Conservation (phyloP, 2,888 invertebrate species). For the Acanthosepion lycidas region DNA sequence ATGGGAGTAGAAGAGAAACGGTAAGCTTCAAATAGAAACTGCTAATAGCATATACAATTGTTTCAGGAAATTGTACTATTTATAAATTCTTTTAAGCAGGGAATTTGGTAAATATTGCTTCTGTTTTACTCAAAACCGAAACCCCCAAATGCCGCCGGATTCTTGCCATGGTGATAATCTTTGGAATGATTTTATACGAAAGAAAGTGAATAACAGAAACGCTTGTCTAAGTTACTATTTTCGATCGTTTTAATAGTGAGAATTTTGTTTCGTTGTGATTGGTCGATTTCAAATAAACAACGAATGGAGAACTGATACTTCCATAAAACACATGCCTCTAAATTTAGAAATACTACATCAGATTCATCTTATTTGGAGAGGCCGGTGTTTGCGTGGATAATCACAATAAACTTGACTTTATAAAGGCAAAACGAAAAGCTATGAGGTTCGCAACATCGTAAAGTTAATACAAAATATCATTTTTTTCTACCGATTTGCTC, state of each 20-base stretch:
- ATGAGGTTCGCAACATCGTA: neutral
- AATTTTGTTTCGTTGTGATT: neutral
- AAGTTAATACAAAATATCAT: neutral
- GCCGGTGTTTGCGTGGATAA: neutral
- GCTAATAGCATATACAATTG: too few relatives aligned
- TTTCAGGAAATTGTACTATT: too few relatives aligned
- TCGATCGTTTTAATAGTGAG: neutral
- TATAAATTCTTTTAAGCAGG: too few relatives aligned
- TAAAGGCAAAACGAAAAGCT: constrained; percentile 20
- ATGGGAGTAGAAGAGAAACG: too few relatives aligned
- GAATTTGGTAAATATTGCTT: too few relatives aligned
- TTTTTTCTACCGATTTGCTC: neutral
- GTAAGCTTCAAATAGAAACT: too few relatives aligned
- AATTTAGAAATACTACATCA: constrained; percentile 33
- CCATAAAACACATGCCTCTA: constrained; percentile 9
- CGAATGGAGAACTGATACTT: neutral
- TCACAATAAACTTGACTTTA: neutral
- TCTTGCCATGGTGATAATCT: neutral
- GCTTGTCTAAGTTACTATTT: neutral
- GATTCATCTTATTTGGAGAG: neutral
- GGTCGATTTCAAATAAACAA: neutral
- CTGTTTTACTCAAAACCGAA: too few relatives aligned
- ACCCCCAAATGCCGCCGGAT: neutral
- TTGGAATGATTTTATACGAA: neutral
- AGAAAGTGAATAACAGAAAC: neutral